Percentiles rank a stretch among this genome's conserved stretches.
Conservation (phyloP, 2,797 vertebrate species). For the Todus mexicanus region DNA sequence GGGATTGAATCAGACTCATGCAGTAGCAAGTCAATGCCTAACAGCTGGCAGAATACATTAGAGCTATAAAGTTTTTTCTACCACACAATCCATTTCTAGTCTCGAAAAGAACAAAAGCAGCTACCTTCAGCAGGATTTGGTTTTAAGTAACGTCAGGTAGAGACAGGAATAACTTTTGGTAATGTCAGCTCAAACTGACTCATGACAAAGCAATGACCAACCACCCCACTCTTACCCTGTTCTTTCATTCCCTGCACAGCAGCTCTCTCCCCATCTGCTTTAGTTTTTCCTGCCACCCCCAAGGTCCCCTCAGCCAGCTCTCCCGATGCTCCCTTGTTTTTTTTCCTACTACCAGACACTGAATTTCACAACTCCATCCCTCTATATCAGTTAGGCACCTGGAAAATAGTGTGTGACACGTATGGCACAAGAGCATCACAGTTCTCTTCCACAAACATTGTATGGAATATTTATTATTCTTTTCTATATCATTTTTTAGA, state of each 20-base stretch:
- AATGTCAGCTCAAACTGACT: neutral
- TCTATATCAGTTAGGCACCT: neutral
- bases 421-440: neutral
- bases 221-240: neutral
- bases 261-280: neutral
- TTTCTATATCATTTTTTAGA: neutral
- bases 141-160: neutral
- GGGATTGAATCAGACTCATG: neutral
- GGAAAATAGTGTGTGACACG: neutral
- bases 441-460: neutral
- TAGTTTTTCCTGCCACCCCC: neutral
- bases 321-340: neutral
- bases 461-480: neutral
- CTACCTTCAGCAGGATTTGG: neutral
- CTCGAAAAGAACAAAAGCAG: neutral
- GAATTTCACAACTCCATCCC: neutral
- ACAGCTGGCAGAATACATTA: neutral
- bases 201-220: neutral
- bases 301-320: neutral
- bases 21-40: neutral
- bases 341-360: neutral
- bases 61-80: neutral
- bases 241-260: neutral
- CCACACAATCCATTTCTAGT: neutral
- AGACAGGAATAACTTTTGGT: neutral